Conservation (phyloP, 1,140 invertebrate species). For the Batillaria attramentaria region DNA sequence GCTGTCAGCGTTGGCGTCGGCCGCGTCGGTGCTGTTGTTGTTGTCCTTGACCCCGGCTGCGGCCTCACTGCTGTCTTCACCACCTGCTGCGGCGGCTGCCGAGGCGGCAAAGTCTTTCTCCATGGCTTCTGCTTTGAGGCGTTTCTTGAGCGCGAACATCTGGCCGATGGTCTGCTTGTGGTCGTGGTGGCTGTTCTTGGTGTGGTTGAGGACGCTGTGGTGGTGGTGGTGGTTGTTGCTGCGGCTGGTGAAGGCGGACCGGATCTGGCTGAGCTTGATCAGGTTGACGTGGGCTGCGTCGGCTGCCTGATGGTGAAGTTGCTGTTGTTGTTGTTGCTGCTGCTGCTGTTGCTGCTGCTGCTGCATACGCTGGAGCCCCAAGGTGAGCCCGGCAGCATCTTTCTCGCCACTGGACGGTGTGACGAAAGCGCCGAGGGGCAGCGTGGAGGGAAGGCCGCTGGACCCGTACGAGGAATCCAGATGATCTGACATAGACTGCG, state of each 20-base stretch:
- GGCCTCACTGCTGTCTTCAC: background rate
- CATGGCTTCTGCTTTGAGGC: slow-evolving; percentile 10
- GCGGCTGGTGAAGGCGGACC: slow-evolving; percentile 36
- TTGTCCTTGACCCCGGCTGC: background rate
- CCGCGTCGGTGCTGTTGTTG: background rate
- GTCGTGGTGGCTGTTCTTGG: background rate
- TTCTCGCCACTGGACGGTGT: background rate
- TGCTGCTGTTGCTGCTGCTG: slow-evolving; percentile 17
- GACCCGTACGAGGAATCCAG: slow-evolving; percentile 28
- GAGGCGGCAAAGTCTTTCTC: slow-evolving; percentile 23
- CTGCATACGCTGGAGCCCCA: slow-evolving; percentile 13
- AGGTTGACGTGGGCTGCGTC: slow-evolving; percentile 33
- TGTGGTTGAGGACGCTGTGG: background rate
- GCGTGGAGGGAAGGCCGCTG: background rate
- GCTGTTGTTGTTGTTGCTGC: slow-evolving; percentile 5
- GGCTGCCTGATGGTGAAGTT: slow-evolving; percentile 13
- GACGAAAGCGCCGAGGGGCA: slow-evolving; percentile 7
- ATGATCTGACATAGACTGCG: slow-evolving; percentile 3
- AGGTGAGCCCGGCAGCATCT: background rate
- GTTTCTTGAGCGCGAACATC: slow-evolving; percentile 19
- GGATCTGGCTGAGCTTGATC: slow-evolving; percentile 42
- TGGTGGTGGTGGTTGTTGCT: slow-evolving; percentile 3
- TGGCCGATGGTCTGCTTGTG: background rate
- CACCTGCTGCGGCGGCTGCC: too few species aligned
- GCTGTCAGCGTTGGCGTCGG: background rate